Evolutionary conservation across 1,140 invertebrate genomes (phyloP), one percentile per base, ranked within the genome.

Genomic region (Stegodyphus mimosarum): DNA sequence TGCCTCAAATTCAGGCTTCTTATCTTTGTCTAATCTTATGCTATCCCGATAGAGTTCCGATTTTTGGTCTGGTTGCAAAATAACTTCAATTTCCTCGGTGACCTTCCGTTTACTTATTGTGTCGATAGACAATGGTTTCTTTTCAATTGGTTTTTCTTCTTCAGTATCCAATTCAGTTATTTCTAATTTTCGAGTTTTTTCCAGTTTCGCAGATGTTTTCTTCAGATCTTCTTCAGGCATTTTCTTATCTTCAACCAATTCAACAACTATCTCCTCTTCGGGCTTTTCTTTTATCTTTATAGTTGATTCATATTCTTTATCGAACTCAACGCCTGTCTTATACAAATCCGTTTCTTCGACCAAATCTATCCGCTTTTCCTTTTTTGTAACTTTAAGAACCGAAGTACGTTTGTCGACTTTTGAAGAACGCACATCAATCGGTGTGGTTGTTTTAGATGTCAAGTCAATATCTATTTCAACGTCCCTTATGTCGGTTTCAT

Each of bases 201-300:
- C 48, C 7, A 17, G 17, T 7, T 13, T 17, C n/a, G 64, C 7
- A 67, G 17, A 15, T 4, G 64, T 67, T 67, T 15, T n/a, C 6
- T n/a, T 17, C 7, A 49, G 6, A 6, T 70, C 73, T 60, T 60
- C 64, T 49, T 73, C 83, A 33, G 6, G 5, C 17, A 48, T 1
- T 15, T n/a, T 74, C 9, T 7, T n/a, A 7, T 84, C 81, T 72
- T 87, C 63, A 5, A 66, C 60, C 7, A 79, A 69, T 63, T 87
- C 51, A 2, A 63, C 15, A 4, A 83, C 75, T 17, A 73, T n/a
- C n/a, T 76, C 73, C 83, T 69, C 66, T 5, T 49, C 49, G 33
- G 33, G 33, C 33, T 33, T 33, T 33, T 33, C 33, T 33, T 33
- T 33, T 33, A 33, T 33, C 33, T 3, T 33, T 33, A 33, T 33